Percentiles rank a stretch among this genome's conserved stretches.
phyloP scores from a whole-genome alignment of 2,797 vertebrate genomes.

The Phataginus tricuspis region DNA sequence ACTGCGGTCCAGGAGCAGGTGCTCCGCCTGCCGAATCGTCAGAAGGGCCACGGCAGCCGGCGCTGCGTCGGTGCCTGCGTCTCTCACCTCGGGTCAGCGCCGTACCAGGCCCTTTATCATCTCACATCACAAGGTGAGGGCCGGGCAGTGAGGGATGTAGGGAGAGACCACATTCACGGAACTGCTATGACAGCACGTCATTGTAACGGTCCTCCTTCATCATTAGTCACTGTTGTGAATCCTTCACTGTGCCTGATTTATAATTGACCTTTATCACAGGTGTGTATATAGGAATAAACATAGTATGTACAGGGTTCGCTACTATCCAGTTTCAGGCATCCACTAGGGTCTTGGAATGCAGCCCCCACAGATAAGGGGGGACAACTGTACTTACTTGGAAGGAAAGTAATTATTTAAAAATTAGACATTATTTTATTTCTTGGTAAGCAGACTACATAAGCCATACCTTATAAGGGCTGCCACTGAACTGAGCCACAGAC shows the following conservation, averaged over 20 bases:
- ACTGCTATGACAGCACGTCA: not conserved
- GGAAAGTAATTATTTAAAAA: not conserved
- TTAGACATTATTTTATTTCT: not conserved
- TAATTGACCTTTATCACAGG: not conserved
- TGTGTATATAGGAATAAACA: not conserved
- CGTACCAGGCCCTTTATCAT: no score
- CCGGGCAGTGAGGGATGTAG: not conserved
- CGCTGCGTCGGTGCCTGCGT: accelerated
- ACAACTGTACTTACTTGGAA: not conserved
- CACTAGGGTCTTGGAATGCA: not conserved
- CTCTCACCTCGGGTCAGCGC: not conserved
- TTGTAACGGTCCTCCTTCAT: no score
- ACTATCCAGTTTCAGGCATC: not conserved
- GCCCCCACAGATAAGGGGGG: not conserved
- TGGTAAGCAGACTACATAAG: not conserved
- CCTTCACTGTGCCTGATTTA: not conserved
- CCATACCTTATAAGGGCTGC: not conserved
- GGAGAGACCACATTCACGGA: not conserved
- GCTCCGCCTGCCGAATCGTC: accelerated
- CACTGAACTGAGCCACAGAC: no score
- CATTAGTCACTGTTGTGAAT: not conserved
- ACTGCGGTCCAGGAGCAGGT: not conserved
- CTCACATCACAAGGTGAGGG: not conserved
- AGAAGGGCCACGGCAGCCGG: not conserved
- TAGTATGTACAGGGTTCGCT: accelerated